Evolutionary conservation across 23 tunicate genomes (phyloP).

Genomic region (Pegea sp.): DNA sequence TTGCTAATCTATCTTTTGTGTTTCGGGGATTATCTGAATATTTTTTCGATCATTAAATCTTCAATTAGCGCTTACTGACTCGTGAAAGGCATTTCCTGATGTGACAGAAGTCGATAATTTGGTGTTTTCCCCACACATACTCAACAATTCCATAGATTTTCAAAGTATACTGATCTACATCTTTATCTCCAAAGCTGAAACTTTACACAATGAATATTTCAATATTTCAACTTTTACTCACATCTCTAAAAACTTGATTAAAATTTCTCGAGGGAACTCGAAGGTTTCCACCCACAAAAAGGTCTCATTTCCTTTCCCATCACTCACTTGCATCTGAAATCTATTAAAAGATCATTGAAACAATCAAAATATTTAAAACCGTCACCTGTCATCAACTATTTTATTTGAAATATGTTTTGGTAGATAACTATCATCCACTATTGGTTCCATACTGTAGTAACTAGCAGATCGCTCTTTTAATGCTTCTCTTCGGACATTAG

Average conservation of each 20-base stretch:
- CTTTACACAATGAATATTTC: too few relatives aligned
- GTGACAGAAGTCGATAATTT: conserved; percentile 57
- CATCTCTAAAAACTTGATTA: too few relatives aligned
- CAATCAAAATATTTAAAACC: not conserved
- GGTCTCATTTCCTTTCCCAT: too few relatives aligned
- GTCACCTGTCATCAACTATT: conserved; percentile 7
- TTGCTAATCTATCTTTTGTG: too few relatives aligned
- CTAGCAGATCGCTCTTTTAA: conserved; percentile 9
- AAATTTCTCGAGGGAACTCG: too few relatives aligned
- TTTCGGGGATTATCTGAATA: too few relatives aligned
- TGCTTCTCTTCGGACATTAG: conserved; percentile 73
- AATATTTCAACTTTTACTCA: too few relatives aligned
- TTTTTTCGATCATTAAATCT: too few relatives aligned
- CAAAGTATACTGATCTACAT: conserved; percentile 1
- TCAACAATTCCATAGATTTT: conserved; percentile 61
- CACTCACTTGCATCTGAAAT: too few relatives aligned
- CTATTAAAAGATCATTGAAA: too few relatives aligned
- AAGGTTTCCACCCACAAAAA: too few relatives aligned
- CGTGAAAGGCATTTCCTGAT: conserved; percentile 58
- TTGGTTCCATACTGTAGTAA: conserved; percentile 53
- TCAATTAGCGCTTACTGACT: conserved; percentile 20
- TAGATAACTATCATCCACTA: conserved; percentile 11
- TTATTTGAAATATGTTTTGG: conserved; percentile 23
- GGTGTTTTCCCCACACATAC: conserved; percentile 64
- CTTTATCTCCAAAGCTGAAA: not conserved